Conservation (phyloP, 2,888 invertebrate species). For the Hyposoter dolosus region DNA sequence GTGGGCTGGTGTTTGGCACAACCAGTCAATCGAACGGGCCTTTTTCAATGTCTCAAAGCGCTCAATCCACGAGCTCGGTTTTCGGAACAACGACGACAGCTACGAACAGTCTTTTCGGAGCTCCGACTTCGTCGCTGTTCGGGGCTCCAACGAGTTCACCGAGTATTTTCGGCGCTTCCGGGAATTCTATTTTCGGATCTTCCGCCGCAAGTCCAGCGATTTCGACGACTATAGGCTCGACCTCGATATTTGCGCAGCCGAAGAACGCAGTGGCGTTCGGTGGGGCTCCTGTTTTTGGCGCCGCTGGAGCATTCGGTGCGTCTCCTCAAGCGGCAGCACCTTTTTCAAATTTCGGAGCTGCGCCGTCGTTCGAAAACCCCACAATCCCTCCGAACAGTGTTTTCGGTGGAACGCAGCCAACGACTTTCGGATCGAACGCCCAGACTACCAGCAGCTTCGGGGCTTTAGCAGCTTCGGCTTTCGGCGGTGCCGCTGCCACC, state of each 20-base stretch:
- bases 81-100: slow-evolving; percentile 15
- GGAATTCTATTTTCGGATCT: slow-evolving; percentile 65
- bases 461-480: slow-evolving; percentile 58
- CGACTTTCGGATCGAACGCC: slow-evolving; percentile 71
- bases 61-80: slow-evolving; percentile 70
- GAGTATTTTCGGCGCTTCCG: slow-evolving; percentile 70
- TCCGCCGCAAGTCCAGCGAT: slow-evolving; percentile 36
- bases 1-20: slow-evolving; percentile 57
- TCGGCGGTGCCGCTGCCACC: slow-evolving; percentile 56
- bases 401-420: slow-evolving; percentile 68
- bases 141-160: slow-evolving; percentile 71
- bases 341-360: slow-evolving; percentile 73
- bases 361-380: slow-evolving; percentile 69
- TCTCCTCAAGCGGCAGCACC: slow-evolving; percentile 51
- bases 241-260: slow-evolving; percentile 76
- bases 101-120: slow-evolving; percentile 67
- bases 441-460: slow-evolving; percentile 66
- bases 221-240: slow-evolving; percentile 57
- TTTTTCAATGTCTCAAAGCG: slow-evolving; percentile 75
- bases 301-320: slow-evolving; percentile 71
- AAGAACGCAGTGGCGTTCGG: slow-evolving; percentile 77
- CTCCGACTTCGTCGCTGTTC: slow-evolving; percentile 73
- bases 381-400: slow-evolving; percentile 77
- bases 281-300: slow-evolving; percentile 78
- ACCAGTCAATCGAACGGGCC: slow-evolving; percentile 70